Conservation (phyloP, 2,113 vertebrate genomes). For the Festucalex cinctus region DNA sequence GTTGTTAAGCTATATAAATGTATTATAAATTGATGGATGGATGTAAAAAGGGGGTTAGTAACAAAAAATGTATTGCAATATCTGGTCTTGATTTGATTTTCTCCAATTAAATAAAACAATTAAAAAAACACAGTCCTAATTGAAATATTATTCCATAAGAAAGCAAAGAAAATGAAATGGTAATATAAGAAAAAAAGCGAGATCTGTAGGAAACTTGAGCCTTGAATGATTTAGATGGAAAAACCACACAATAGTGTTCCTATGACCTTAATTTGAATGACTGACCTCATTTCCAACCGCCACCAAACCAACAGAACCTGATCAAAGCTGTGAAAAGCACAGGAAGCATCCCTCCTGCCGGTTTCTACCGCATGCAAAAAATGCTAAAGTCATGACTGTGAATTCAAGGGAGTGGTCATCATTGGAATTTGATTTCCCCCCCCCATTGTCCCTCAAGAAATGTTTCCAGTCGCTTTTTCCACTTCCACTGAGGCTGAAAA, state of each 20-base stretch:
- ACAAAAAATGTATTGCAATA: too few relatives aligned
- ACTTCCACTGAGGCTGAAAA: constrained; percentile 49
- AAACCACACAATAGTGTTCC: background rate
- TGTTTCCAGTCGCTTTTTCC: constrained; percentile 59
- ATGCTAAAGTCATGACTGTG: constrained; percentile 38
- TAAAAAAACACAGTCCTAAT: too few relatives aligned
- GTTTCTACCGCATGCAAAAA: constrained; percentile 10
- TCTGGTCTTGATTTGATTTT: too few relatives aligned
- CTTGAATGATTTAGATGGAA: background rate
- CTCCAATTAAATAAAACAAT: too few relatives aligned
- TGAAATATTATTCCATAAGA: too few relatives aligned
- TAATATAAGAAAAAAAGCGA: too few relatives aligned
- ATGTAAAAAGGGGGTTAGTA: too few relatives aligned
- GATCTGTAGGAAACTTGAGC: background rate
- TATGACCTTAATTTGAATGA: constrained; percentile 5
- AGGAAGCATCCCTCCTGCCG: background rate
- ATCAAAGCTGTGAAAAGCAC: constrained; percentile 28
- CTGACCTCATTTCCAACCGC: background rate
- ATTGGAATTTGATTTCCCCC: constrained; percentile 45
- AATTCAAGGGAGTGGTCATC: constrained; percentile 51
- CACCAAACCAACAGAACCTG: background rate
- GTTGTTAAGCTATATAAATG: too few relatives aligned
- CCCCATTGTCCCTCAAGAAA: constrained; percentile 63
- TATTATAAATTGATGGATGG: too few relatives aligned
- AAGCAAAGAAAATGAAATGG: too few relatives aligned